Conservation (phyloP, 2,113 vertebrate species). For the Blennius ocellaris region DNA sequence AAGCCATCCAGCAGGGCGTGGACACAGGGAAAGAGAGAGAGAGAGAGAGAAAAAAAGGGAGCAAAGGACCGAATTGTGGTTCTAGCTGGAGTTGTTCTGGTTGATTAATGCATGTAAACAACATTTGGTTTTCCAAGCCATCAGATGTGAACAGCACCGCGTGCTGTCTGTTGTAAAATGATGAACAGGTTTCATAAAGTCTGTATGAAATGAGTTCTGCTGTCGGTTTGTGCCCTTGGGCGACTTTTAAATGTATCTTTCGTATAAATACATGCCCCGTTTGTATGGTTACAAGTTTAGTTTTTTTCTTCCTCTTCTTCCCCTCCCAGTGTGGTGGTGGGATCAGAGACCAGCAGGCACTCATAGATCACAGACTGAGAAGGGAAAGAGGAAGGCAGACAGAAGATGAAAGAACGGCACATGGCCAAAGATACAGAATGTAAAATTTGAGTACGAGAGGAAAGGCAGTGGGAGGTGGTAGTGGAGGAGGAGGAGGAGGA, state of each 20-base stretch:
- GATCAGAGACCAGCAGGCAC: conserved; percentile 53
- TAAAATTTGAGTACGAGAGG: conserved; percentile 42
- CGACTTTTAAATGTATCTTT: conserved; percentile 15
- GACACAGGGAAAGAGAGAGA: not conserved
- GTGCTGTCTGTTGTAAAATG: not conserved
- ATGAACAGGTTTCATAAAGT: no score
- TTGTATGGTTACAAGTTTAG: conserved; percentile 1
- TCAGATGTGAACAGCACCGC: not conserved
- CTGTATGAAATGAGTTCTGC: no score
- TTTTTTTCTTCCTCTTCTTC: conserved; percentile 31
- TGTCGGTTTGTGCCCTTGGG: not conserved
- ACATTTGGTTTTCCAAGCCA: conserved; percentile 17
- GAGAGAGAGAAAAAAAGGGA: not conserved
- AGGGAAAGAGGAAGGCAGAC: conserved; percentile 12
- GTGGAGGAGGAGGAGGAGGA: conserved; percentile 25
- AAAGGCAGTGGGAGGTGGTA: not conserved
- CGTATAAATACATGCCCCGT: no score
- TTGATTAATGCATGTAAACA: conserved; percentile 6
- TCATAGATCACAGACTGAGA: conserved; percentile 33
- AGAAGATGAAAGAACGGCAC: conserved; percentile 42
- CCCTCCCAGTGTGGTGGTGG: conserved; percentile 33
- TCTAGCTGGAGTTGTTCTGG: no score
- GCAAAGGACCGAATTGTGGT: not conserved
- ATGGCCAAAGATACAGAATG: conserved; percentile 37
- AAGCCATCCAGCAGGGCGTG: not conserved